Evolutionary conservation across 2,113 vertebrate genomes (phyloP).

Genomic region (Halichoeres trimaculatus): DNA sequence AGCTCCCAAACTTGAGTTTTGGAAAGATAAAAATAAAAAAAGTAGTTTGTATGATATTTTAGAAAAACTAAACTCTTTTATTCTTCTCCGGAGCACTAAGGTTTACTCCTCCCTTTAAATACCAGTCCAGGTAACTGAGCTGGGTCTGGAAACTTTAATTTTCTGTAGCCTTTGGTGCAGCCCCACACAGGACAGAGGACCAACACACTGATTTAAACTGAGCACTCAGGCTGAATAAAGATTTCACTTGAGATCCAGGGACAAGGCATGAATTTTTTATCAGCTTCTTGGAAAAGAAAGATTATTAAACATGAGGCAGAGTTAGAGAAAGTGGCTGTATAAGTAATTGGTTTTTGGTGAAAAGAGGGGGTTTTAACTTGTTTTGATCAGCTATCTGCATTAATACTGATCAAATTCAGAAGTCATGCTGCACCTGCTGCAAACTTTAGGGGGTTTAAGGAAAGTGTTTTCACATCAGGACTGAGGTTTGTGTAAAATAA

Average conservation of each 20-base stretch:
- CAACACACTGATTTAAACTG: background rate
- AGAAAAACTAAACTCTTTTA: background rate
- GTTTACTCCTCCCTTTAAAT: background rate
- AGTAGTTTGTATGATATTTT: background rate
- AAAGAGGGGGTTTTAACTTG: slow-evolving; percentile 10
- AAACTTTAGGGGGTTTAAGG: background rate
- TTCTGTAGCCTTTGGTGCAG: background rate
- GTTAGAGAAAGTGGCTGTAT: slow-evolving; percentile 28
- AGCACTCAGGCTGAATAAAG: slow-evolving; percentile 42
- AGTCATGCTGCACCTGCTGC: background rate
- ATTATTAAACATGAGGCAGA: slow-evolving; percentile 44
- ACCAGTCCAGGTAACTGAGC: background rate
- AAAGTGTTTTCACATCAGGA: background rate
- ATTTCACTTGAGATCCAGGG: slow-evolving; percentile 39
- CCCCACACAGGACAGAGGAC: slow-evolving; percentile 18
- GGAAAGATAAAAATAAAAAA: too few species aligned
- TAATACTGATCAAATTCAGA: slow-evolving; percentile 1
- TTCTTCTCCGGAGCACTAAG: background rate
- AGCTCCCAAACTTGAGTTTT: too few species aligned
- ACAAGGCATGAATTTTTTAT: slow-evolving; percentile 53
- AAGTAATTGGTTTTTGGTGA: slow-evolving; percentile 20
- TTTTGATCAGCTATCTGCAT: slow-evolving; percentile 24
- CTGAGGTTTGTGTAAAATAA: background rate
- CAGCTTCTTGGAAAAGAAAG: slow-evolving; percentile 24
- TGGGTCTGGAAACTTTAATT: background rate